Conservation (phyloP, 2,888 invertebrate species). For the Bursaphelenchus okinawaensis region DNA sequence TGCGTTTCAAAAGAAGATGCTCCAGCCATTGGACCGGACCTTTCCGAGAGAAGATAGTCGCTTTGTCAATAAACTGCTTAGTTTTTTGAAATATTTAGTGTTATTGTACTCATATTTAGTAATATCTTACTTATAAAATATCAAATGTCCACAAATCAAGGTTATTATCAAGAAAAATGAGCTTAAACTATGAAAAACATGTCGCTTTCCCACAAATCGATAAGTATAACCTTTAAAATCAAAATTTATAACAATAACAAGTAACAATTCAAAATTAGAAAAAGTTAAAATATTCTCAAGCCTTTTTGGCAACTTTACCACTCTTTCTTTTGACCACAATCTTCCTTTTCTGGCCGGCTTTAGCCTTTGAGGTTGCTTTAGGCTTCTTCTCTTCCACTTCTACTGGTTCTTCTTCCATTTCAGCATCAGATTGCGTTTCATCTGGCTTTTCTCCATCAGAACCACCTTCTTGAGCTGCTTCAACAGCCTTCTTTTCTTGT, state of each 20-base stretch:
- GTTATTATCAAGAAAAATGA: not conserved
- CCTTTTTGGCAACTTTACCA: not conserved
- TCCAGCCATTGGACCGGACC: not conserved
- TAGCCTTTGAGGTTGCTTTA: not conserved
- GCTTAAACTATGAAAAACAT: too few species aligned
- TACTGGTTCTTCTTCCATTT: not conserved
- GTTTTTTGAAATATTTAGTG: too few species aligned
- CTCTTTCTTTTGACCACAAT: not conserved
- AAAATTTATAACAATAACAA: not conserved
- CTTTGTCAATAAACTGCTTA: too few species aligned
- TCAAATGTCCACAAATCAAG: too few species aligned
- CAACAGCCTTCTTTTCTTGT: slow-evolving; percentile 1
- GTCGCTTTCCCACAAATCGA: not conserved
- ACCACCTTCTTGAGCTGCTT: slow-evolving; percentile 1
- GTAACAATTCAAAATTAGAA: not conserved
- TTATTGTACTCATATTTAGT: too few species aligned
- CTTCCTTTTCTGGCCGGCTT: not conserved
- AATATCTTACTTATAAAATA: too few species aligned
- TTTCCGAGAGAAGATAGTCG: slow-evolving; percentile 14
- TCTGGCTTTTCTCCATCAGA: slow-evolving; percentile 5
- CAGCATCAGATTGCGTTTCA: not conserved
- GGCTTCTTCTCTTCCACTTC: not conserved
- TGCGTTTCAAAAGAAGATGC: not conserved
- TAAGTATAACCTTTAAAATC: not conserved
- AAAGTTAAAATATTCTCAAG: not conserved